Evolutionary conservation across 1,140 invertebrate genomes (phyloP).

Genomic region (Caenorhabditis tropicalis): DNA sequence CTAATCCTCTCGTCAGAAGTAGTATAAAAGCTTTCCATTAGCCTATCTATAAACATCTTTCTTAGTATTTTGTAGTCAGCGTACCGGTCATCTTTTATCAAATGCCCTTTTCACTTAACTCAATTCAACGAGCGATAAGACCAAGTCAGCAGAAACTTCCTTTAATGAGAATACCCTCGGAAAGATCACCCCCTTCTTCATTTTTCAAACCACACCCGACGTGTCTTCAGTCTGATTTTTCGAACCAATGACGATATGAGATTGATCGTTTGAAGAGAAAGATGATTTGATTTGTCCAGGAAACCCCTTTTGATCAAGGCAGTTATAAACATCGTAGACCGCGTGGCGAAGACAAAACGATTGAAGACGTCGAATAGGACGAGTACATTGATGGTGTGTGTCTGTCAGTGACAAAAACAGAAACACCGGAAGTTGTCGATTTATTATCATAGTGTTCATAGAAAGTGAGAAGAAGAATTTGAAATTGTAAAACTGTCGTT

Average conservation of each 20-base stretch:
- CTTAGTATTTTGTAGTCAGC: background rate
- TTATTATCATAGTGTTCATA: background rate
- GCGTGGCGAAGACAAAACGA: background rate
- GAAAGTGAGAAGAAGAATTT: background rate
- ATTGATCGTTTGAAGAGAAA: background rate
- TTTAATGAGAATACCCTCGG: background rate
- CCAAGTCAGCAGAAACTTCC: background rate
- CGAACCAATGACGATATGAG: slow-evolving; percentile 14
- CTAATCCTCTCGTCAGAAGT: background rate
- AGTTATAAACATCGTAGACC: slow-evolving; percentile 40
- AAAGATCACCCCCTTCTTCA: background rate
- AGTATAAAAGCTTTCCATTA: background rate
- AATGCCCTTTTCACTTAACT: background rate
- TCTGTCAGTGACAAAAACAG: slow-evolving; percentile 6
- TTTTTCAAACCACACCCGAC: background rate
- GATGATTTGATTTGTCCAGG: background rate
- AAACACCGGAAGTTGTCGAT: slow-evolving; percentile 32
- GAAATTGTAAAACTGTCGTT: background rate
- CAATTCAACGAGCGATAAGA: background rate
- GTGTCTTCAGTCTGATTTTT: background rate
- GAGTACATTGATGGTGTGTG: background rate
- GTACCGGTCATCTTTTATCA: background rate
- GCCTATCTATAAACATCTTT: background rate
- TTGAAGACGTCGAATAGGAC: background rate
- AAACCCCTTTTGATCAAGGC: slow-evolving; percentile 35